phyloP scores from a whole-genome alignment of 2,113 vertebrate species.

The Leuciscus idus region DNA sequence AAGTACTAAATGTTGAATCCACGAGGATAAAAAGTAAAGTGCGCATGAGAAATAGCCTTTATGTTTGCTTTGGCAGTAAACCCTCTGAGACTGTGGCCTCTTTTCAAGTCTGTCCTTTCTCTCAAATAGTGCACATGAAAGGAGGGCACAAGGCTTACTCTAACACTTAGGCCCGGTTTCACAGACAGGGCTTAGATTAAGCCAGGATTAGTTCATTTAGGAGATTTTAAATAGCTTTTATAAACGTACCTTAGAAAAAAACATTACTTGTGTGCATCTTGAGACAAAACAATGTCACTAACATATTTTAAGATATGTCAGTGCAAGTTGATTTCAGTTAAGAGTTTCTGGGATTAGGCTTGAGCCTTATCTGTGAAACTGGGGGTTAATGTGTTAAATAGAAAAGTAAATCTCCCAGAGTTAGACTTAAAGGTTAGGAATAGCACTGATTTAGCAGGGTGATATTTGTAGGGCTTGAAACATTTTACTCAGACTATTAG shows the following conservation, averaged over 20 bases:
- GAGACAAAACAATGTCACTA: too few species aligned
- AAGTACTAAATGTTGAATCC: background rate
- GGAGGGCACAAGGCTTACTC: background rate
- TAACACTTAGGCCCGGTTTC: background rate
- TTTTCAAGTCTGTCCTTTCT: background rate
- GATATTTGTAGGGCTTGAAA: background rate
- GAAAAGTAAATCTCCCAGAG: background rate
- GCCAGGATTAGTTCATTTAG: too few species aligned
- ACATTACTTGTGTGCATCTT: too few species aligned
- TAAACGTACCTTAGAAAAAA: too few species aligned
- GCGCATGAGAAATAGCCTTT: background rate
- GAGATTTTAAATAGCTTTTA: too few species aligned
- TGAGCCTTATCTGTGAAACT: too few species aligned
- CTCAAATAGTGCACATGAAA: conserved; percentile 2
- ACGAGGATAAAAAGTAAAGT: background rate
- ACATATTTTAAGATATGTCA: too few species aligned
- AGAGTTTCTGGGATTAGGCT: too few species aligned
- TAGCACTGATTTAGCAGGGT: background rate
- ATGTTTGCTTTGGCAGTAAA: background rate
- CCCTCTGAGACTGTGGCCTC: background rate
- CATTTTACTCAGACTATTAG: background rate
- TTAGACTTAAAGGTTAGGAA: background rate
- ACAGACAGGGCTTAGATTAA: too few species aligned
- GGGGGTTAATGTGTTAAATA: background rate
- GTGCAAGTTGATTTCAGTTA: too few species aligned